Evolutionary conservation across 2,888 invertebrate genomes (phyloP).

Genomic region (Hetaerina titia): DNA sequence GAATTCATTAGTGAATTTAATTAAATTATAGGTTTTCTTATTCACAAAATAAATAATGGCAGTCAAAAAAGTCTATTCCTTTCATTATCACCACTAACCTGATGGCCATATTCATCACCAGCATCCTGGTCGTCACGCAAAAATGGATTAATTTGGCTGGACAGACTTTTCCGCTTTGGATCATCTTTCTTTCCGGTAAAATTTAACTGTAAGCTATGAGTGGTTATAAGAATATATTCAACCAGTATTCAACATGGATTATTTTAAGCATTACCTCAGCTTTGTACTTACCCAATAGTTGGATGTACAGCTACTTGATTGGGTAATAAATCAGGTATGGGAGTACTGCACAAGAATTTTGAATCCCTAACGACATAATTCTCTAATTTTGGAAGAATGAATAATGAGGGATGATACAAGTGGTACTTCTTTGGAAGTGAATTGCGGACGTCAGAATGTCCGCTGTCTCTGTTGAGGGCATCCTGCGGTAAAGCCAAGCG

Average conservation of each 20-base stretch:
- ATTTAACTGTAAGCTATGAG: conserved; percentile 33
- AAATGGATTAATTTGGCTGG: not conserved
- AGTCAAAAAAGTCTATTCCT: not conserved
- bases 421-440: not conserved
- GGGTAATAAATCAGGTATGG: not conserved
- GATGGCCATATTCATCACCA: not conserved
- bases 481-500: not conserved
- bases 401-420: conserved; percentile 34
- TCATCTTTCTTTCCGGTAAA: not conserved
- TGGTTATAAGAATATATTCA: not conserved
- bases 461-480: not conserved
- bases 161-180: not conserved
- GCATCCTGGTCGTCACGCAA: not conserved
- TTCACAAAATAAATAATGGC: too few species aligned
- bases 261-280: too few species aligned
- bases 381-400: not conserved
- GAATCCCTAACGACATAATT: not conserved
- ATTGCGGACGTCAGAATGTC: not conserved
- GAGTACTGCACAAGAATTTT: not conserved
- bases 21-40: too few species aligned
- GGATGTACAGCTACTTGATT: not conserved
- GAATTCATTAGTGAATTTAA: too few species aligned
- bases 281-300: not conserved
- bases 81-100: not conserved
- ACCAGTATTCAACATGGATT: not conserved